Percentiles rank a stretch among this genome's conserved stretches.
Evolutionary conservation across 2,797 vertebrate genomes (phyloP).

Genomic region (Sebastes elongatus): DNA sequence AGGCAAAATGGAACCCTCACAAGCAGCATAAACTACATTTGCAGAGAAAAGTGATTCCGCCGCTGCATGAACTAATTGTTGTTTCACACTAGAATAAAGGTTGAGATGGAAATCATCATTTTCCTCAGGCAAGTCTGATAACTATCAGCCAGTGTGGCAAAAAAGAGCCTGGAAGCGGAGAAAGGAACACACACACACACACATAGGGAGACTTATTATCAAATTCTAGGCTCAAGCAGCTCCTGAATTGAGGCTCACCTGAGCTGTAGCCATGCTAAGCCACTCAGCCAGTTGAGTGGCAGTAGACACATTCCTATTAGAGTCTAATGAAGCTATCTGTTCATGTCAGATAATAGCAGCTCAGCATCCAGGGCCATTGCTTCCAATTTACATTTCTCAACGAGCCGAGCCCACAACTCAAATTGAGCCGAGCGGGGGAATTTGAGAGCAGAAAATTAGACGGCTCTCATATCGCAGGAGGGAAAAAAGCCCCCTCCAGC

Average conservation of each 20-base stretch:
- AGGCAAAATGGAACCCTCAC: neutral
- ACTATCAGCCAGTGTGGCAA: constrained; percentile 26
- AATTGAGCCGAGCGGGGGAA: constrained; percentile 84
- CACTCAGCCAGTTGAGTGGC: constrained; percentile 71
- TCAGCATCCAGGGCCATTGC: constrained; percentile 82
- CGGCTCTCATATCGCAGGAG: constrained; percentile 74
- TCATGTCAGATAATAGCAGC: constrained; percentile 85
- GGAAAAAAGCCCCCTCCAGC: constrained; percentile 73
- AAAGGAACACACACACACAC: neutral
- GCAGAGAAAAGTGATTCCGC: constrained; percentile 5
- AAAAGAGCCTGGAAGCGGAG: neutral
- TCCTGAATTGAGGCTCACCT: constrained; percentile 68
- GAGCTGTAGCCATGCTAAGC: constrained; percentile 46
- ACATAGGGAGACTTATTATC: constrained; percentile 41
- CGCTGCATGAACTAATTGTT: constrained; percentile 9
- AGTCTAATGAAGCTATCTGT: constrained; percentile 85
- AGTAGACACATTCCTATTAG: constrained; percentile 82
- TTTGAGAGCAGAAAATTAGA: constrained; percentile 87
- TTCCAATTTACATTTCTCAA: constrained; percentile 88
- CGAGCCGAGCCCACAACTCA: constrained; percentile 82
- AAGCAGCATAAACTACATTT: neutral
- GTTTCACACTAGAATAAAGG: constrained; percentile 28
- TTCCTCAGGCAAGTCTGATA: constrained; percentile 26
- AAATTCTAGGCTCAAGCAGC: constrained; percentile 52
- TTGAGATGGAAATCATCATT: constrained; percentile 39